These are phyloP conservation scores for Ophonus ardosiacus DNA, from an alignment of 2,888 invertebrate species.

Conservation along the genomic window DNA sequence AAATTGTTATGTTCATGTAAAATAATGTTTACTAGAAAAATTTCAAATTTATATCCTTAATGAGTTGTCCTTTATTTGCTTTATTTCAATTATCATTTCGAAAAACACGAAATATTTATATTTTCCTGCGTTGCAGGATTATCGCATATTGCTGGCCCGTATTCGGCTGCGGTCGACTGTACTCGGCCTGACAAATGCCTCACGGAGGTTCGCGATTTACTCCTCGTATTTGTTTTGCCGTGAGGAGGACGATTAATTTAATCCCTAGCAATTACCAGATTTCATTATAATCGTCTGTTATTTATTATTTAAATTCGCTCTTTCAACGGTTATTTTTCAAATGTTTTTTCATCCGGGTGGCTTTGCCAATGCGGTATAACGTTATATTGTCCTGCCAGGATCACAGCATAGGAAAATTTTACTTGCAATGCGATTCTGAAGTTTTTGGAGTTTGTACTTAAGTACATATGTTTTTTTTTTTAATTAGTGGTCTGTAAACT, in stretches of 20 bases:
- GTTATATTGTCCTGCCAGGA: too few relatives aligned
- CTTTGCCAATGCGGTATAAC: background rate
- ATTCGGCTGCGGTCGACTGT: background rate
- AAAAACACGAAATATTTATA: conserved; percentile 32
- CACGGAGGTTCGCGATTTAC: conserved; percentile 38
- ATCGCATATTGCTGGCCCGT: background rate
- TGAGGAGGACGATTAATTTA: conserved; percentile 46
- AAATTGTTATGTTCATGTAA: too few relatives aligned
- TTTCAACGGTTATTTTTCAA: conserved; percentile 43
- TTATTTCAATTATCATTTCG: conserved; percentile 2
- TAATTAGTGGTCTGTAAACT: too few relatives aligned
- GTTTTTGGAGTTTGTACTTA: too few relatives aligned
- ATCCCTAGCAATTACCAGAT: conserved; percentile 46
- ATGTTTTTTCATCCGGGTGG: conserved; percentile 3
- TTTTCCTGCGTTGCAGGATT: background rate
- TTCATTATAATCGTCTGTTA: conserved; percentile 48
- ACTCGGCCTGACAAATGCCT: conserved; percentile 31
- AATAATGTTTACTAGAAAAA: too few relatives aligned
- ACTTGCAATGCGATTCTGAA: too few relatives aligned
- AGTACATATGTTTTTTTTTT: too few relatives aligned
- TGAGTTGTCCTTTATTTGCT: background rate
- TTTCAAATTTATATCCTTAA: background rate
- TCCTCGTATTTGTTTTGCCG: conserved; percentile 44
- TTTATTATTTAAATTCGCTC: conserved; percentile 45
- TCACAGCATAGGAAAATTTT: too few relatives aligned